A percentile compares a stretch with the other conserved stretches of the same genome.
phyloP scores from a whole-genome alignment of 2,797 vertebrate genomes.

The Labroides dimidiatus region DNA sequence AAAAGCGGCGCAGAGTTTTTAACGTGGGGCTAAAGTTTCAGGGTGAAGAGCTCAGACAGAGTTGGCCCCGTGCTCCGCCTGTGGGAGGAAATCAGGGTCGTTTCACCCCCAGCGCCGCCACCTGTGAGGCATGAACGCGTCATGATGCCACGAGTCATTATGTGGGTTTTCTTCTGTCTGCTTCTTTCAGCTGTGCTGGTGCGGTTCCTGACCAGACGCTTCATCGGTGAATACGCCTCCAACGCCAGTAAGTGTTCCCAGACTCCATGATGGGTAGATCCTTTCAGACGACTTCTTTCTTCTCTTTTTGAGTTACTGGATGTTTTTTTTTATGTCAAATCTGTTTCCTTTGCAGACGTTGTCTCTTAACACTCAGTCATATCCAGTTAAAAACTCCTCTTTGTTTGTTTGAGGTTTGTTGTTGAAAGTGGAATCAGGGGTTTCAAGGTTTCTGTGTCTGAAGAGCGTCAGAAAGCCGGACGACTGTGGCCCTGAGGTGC shows the following conservation, averaged over 20 bases:
- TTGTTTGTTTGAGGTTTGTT: too few relatives aligned
- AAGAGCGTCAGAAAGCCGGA: too few relatives aligned
- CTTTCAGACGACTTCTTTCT: too few relatives aligned
- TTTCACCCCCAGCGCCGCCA: conserved; percentile 16
- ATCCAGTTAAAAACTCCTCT: too few relatives aligned
- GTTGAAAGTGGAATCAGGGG: too few relatives aligned
- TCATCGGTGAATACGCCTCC: conserved; percentile 82
- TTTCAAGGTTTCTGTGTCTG: too few relatives aligned
- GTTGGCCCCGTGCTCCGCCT: conserved; percentile 22
- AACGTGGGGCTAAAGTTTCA: conserved; percentile 59
- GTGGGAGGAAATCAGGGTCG: conserved; percentile 7
- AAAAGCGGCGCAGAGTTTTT: conserved; percentile 40
- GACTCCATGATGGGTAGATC: too few relatives aligned
- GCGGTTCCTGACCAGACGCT: conserved; percentile 80
- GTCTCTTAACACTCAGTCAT: too few relatives aligned
- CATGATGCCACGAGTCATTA: conserved; percentile 49
- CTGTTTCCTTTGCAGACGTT: too few relatives aligned
- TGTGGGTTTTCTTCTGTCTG: conserved; percentile 23
- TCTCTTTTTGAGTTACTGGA: too few relatives aligned
- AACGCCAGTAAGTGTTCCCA: conserved; percentile 76
- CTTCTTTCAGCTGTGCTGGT: conserved; percentile 75
- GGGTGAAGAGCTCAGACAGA: conserved; percentile 7
- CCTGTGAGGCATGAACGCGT: conserved; percentile 45
- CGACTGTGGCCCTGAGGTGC: too few relatives aligned
- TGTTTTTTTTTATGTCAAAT: not conserved